phyloP scores from a whole-genome alignment of 2,888 invertebrate genomes.

The Cryptus viduatorius region DNA sequence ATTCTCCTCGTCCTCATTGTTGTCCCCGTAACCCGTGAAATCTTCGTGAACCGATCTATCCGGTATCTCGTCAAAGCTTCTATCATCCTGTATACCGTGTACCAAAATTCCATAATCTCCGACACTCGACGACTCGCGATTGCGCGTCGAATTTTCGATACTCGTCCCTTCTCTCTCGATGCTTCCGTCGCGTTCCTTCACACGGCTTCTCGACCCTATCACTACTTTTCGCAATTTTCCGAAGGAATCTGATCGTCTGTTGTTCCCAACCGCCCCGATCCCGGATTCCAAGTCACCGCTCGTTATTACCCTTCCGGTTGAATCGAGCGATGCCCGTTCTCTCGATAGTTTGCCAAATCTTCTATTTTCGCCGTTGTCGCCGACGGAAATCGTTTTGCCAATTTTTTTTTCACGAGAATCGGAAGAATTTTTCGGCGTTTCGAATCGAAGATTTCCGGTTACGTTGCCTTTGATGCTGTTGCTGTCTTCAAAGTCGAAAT shows the following conservation, averaged over 20 bases:
- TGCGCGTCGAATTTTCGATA: constrained; percentile 36
- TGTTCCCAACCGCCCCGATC: background rate
- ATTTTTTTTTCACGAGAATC: background rate
- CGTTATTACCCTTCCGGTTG: constrained; percentile 22
- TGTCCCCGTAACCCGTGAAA: constrained; percentile 44
- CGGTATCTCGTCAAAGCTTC: constrained; percentile 11
- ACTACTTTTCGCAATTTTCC: constrained; percentile 66
- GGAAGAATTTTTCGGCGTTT: background rate
- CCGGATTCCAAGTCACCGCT: constrained; percentile 18
- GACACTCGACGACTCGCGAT: constrained; percentile 4
- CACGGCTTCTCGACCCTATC: constrained; percentile 40
- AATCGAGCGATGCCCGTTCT: constrained; percentile 7
- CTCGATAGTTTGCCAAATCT: constrained; percentile 5
- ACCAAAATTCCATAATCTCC: constrained; percentile 61
- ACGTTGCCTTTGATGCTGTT: constrained; percentile 32
- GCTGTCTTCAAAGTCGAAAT: constrained; percentile 58
- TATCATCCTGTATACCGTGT: constrained; percentile 55
- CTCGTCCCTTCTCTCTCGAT: background rate
- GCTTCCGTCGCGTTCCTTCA: background rate
- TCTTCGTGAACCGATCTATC: constrained; percentile 42
- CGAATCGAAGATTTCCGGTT: background rate
- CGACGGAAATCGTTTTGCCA: background rate
- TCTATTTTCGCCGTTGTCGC: background rate
- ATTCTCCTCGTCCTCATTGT: constrained; percentile 24
- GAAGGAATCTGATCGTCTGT: constrained; percentile 60